Evolutionary conservation across 2,113 vertebrate species (phyloP).

Genomic region (Pelmatolapia mariae): DNA sequence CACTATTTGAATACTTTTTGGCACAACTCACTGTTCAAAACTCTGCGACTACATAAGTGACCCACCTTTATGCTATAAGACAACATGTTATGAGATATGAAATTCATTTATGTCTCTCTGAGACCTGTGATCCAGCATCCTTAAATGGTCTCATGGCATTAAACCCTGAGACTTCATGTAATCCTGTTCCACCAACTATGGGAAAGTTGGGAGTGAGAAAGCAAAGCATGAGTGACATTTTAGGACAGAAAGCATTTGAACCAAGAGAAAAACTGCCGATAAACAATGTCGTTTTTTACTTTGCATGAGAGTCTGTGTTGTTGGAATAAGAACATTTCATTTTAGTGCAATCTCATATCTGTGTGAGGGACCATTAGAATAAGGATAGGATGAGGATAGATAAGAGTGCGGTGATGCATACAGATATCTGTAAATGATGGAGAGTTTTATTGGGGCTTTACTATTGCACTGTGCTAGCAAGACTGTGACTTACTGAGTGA

Average conservation of each 20-base stretch:
- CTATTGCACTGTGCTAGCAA: not conserved
- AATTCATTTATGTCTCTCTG: constrained; percentile 11
- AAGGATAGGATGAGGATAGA: not conserved
- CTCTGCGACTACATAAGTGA: not conserved
- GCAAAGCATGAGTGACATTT: not conserved
- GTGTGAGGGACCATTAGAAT: not conserved
- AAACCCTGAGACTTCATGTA: not conserved
- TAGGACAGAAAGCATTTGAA: not conserved
- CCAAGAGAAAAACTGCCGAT: not conserved
- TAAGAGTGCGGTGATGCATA: not conserved
- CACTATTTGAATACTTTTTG: not conserved
- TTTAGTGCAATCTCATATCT: not conserved
- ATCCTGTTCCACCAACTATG: not conserved
- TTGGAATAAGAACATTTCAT: not conserved
- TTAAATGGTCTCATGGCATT: constrained; percentile 20
- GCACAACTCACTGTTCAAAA: not conserved
- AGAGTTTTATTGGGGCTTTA: not conserved
- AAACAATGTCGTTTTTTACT: not conserved
- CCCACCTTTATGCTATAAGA: not conserved
- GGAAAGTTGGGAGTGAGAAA: not conserved
- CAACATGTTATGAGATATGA: constrained; percentile 5
- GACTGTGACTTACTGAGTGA: not conserved
- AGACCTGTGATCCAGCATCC: not conserved
- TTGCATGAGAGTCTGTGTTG: not conserved
- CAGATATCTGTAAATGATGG: not conserved